Evolutionary conservation across 2,888 invertebrate genomes (phyloP), one percentile per base, ranked within the genome.

Genomic region (Ashinkailepas kermadecensis): DNA sequence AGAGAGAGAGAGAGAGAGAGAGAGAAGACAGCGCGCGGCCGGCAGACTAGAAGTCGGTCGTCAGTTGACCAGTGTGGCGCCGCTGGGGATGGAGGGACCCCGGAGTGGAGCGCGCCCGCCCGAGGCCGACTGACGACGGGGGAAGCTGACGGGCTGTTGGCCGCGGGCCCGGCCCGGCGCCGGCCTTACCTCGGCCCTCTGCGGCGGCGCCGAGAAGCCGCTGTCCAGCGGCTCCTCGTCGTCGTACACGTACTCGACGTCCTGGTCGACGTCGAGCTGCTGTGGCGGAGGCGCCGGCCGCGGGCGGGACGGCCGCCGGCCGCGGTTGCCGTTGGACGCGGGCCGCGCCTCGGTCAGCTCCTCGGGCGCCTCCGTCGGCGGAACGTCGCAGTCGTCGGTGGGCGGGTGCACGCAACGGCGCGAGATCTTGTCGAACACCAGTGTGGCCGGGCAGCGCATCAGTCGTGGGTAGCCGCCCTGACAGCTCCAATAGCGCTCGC

Each of bases 401-500:
- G 95, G 95, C 0, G 95, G 95, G 12, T 95, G 94, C 59, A 95
- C 94, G 87, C 95, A 95, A 84, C 95, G 90, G 85, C 94, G 88
- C 0, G 95, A 94, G 84, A 93, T 90, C 85, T 91, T 90, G 89
- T 95, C 95, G 89, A 95, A 95, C 15, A 95, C 95, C 86, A 95
- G 88, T 93, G 95, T 95, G 65, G 95, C 95, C 0, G 95, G 95
- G 87, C 95, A 95, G 81, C 95, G 90, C 87, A 95, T 95, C 11
- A 96, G 91, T 82, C 95, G 93, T 11, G 96, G 96, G 88, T 96
- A 96, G 0, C 96, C 96, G 10, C 95, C 95, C 87, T 95, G 95
- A 87, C 96, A 96, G 87, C 95, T 95, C 96, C 96, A 96, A 89
- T 96, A 96, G 21, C 95, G 90, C 89, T 95, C 95, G 90, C 95